Conservation (phyloP, 2,113 vertebrate genomes). For the Vombatus ursinus region DNA sequence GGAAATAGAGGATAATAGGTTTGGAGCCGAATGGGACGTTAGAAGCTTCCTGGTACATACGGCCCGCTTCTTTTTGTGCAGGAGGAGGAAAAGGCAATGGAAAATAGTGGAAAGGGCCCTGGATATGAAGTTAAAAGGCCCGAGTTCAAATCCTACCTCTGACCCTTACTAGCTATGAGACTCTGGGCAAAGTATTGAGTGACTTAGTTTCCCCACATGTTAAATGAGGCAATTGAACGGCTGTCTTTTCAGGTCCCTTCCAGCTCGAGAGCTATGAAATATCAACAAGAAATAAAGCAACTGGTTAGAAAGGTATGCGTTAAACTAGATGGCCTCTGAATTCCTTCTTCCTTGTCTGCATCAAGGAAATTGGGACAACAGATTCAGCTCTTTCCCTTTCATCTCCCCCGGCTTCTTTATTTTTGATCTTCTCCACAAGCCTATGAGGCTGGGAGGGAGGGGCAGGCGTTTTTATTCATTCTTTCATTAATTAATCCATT, state of each 20-base stretch:
- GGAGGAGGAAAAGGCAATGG: background rate
- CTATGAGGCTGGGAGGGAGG: fast-evolving
- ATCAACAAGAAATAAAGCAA: background rate
- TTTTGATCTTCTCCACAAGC: fast-evolving
- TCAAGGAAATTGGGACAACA: background rate
- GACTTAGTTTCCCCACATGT: background rate
- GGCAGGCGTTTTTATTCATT: fast-evolving
- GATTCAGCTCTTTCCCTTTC: background rate
- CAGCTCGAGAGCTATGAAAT: background rate
- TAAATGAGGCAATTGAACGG: background rate
- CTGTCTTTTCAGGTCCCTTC: background rate
- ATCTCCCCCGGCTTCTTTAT: background rate
- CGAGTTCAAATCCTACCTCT: background rate
- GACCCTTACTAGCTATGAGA: background rate
- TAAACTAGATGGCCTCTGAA: background rate
- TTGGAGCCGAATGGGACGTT: background rate
- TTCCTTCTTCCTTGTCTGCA: too few species aligned
- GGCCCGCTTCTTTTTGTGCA: background rate
- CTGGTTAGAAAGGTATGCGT: background rate
- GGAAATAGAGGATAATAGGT: background rate
- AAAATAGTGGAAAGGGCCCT: background rate
- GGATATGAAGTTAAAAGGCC: background rate
- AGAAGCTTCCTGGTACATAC: background rate
- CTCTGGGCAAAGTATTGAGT: background rate
- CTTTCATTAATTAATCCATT: fast-evolving